These are phyloP conservation scores for Rhipidura dahli DNA, from an alignment of 2,113 vertebrate genomes.

Conservation along the genomic window DNA sequence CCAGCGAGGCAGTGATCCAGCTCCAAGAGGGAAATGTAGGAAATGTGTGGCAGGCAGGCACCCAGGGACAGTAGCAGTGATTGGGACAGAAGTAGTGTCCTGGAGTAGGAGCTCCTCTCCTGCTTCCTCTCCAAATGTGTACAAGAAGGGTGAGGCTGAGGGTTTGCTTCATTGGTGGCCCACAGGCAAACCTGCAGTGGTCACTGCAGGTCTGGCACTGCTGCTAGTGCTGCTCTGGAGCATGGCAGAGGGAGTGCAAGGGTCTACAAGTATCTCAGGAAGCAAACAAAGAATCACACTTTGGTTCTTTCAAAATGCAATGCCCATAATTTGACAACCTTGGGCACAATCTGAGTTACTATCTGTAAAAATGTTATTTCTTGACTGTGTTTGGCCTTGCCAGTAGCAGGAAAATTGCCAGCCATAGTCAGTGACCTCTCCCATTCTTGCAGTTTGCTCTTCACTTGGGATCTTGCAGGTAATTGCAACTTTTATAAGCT, in stretches of 20 bases:
- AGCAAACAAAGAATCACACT: not conserved
- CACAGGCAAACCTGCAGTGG: not conserved
- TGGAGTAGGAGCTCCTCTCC: not conserved
- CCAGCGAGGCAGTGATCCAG: not conserved
- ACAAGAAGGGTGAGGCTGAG: not conserved
- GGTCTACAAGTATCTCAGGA: not conserved
- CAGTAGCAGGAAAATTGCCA: not conserved
- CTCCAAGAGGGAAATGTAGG: rapidly evolving
- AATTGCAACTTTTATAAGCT: not conserved
- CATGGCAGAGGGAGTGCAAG: not conserved
- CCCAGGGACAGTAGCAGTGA: not conserved
- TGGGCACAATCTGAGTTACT: not conserved
- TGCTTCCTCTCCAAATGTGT: not conserved
- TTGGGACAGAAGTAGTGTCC: rapidly evolving
- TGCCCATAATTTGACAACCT: not conserved
- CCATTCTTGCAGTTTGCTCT: not conserved
- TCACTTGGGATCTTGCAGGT: not conserved
- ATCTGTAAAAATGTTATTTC: not conserved
- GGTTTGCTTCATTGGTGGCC: not conserved
- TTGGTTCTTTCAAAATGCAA: not conserved
- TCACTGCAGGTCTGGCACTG: not conserved
- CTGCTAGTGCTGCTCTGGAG: not conserved
- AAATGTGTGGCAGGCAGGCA: not conserved
- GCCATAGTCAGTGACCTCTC: not conserved
- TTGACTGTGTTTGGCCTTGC: not conserved